phyloP scores from a whole-genome alignment of 1,140 invertebrate species.

The Hydropsyche tenuis region DNA sequence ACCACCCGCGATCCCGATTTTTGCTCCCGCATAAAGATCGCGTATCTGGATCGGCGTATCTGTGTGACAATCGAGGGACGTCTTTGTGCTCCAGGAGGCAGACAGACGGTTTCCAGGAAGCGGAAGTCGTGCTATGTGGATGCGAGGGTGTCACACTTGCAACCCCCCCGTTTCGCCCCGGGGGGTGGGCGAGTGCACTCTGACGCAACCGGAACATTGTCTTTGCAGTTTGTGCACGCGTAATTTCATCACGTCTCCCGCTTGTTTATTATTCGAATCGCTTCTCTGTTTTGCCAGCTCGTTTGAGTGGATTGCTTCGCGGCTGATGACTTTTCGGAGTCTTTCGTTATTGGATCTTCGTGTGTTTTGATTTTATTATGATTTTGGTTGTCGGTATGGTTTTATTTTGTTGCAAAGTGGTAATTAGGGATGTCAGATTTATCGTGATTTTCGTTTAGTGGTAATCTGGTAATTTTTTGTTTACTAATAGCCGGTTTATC shows the following conservation, averaged over 20 bases:
- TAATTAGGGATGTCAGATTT: no score
- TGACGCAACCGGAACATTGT: slow-evolving; percentile 31
- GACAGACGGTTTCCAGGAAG: slow-evolving; percentile 21
- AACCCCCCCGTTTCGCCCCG: slow-evolving; percentile 7
- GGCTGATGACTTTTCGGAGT: no score
- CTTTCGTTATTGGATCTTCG: no score
- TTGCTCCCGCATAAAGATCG: background rate
- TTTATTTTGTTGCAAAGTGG: no score
- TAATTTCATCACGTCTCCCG: slow-evolving; percentile 13
- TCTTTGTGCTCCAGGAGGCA: slow-evolving; percentile 14
- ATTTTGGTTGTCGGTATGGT: no score
- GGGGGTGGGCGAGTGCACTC: slow-evolving; percentile 5
- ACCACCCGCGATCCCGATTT: background rate
- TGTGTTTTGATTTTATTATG: no score
- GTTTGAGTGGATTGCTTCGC: no score
- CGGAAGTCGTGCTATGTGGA: slow-evolving; percentile 8
- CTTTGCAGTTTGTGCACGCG: slow-evolving; percentile 30
- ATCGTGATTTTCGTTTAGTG: no score
- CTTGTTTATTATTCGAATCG: no score
- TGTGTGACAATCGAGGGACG: background rate
- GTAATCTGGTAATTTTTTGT: no score
- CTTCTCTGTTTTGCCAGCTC: no score
- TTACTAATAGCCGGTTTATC: no score
- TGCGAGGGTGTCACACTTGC: background rate
- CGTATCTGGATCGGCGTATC: background rate